These are phyloP conservation scores for Isurus oxyrinchus DNA, from an alignment of 2,113 vertebrate species.

Conservation along the genomic window DNA sequence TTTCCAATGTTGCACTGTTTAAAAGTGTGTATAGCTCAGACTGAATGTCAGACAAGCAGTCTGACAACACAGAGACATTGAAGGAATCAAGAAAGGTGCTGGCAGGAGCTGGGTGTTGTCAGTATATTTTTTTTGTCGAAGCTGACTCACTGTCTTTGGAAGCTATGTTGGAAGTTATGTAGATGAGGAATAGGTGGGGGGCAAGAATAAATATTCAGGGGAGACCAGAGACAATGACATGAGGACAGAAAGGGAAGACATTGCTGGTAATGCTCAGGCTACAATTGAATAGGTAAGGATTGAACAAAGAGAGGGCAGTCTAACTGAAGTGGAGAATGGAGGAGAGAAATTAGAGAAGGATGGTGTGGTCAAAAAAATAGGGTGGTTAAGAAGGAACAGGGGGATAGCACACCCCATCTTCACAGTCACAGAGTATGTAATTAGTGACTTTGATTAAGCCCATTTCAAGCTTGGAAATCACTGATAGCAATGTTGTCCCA, in stretches of 20 bases:
- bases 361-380: background rate
- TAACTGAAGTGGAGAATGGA: background rate
- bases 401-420: background rate
- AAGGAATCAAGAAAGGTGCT: background rate
- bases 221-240: background rate
- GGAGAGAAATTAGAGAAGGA: background rate
- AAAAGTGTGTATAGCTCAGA: background rate
- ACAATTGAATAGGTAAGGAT: background rate
- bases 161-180: background rate
- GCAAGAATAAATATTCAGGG: background rate
- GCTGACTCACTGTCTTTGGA: background rate
- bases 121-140: background rate
- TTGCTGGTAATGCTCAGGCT: background rate
- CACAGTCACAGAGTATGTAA: background rate
- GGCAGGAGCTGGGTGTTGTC: background rate
- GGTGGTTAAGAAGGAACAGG: background rate
- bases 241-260: background rate
- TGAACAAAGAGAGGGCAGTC: background rate
- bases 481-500: background rate
- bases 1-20: background rate
- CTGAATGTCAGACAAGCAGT: background rate
- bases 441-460: background rate
- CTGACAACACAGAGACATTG: background rate
- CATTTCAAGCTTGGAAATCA: background rate
- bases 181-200: background rate